A percentile compares a stretch with the other conserved stretches of the same genome.
Evolutionary conservation across 30 jellyfish, hydroid and myxozoan genomes (phyloP).

Genomic region (Chironex yamaguchii): DNA sequence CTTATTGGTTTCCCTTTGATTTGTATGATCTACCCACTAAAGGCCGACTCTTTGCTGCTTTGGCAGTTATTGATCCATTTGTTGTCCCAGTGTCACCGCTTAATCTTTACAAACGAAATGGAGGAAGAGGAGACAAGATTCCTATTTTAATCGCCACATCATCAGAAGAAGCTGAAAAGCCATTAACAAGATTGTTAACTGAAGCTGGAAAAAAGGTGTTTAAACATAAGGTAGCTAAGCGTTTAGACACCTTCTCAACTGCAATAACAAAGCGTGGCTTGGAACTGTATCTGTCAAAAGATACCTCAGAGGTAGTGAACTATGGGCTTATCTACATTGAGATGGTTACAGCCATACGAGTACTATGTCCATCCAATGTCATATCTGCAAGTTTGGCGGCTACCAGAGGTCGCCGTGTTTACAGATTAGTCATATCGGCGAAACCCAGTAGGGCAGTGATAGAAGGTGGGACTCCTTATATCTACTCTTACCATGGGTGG

Average conservation of each 20-base stretch:
- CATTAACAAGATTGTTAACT: neutral
- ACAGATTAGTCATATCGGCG: slow-evolving; percentile 16
- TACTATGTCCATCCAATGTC: slow-evolving; percentile 48
- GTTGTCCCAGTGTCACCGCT: slow-evolving; percentile 59
- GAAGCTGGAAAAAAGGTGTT: neutral
- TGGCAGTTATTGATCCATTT: slow-evolving; percentile 69
- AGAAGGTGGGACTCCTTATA: neutral
- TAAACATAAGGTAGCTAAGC: neutral
- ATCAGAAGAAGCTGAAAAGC: slow-evolving; percentile 62
- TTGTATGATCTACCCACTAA: slow-evolving; percentile 38
- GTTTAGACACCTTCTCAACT: neutral
- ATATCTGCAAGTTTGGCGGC: neutral
- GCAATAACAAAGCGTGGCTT: neutral
- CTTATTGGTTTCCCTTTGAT: slow-evolving; percentile 35
- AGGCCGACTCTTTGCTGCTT: slow-evolving; percentile 41
- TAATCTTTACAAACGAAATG: neutral
- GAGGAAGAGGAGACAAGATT: slow-evolving; percentile 1
- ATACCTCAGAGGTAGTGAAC: neutral
- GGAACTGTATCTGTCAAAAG: neutral
- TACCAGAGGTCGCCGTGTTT: slow-evolving; percentile 1
- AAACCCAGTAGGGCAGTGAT: slow-evolving; percentile 1
- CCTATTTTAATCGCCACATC: slow-evolving; percentile 65
- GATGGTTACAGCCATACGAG: slow-evolving; percentile 54
- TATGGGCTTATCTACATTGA: neutral
- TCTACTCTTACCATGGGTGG: slow-evolving; percentile 47